Conservation (phyloP, 2,113 vertebrate genomes). For the Thamnophis sirtalis region DNA sequence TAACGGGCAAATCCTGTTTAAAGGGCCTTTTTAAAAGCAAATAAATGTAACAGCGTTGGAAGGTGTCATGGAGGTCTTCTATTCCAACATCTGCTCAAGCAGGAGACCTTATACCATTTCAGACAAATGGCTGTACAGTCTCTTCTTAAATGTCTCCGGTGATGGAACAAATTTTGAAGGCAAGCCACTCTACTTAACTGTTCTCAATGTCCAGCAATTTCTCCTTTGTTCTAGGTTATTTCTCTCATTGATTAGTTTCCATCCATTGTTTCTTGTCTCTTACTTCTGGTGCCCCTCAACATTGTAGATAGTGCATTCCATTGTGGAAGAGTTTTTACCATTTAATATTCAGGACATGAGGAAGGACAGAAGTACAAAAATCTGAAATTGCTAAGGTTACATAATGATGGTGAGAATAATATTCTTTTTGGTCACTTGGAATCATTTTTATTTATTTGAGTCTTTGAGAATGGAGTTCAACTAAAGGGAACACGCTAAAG, state of each 20-base stretch:
- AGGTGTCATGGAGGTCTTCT: neutral
- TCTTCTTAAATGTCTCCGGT: neutral
- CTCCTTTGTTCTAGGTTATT: neutral
- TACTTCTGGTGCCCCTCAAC: neutral
- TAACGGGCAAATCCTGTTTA: neutral
- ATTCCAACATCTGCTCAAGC: neutral
- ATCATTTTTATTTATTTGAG: neutral
- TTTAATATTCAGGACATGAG: neutral
- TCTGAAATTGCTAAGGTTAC: neutral
- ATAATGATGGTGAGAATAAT: neutral
- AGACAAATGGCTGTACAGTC: neutral
- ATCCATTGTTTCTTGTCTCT: neutral
- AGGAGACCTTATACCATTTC: neutral
- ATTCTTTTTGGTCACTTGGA: neutral
- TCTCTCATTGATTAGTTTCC: neutral
- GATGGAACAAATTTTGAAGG: neutral
- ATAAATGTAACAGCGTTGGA: neutral
- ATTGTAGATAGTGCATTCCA: neutral
- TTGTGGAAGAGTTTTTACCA: neutral
- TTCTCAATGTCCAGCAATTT: neutral
- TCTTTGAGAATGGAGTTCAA: neutral
- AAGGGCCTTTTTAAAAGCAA: neutral
- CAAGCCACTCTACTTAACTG: neutral
- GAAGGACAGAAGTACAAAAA: neutral
- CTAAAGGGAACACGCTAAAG: neutral